Conservation (phyloP, 2,888 invertebrate genomes). For the Drosophila kokeensis region DNA sequence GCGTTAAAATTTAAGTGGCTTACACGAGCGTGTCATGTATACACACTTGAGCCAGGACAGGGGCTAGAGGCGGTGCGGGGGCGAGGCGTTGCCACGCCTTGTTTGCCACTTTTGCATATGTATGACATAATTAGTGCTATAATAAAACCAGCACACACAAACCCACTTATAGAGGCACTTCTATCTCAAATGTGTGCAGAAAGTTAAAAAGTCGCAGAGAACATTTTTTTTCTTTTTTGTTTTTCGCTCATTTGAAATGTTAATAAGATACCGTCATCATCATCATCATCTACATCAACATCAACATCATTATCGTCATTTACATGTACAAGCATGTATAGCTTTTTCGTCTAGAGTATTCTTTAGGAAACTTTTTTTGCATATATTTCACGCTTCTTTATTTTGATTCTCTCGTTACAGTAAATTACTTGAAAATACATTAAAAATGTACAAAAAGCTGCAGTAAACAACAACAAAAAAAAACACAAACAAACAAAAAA, state of each 20-base stretch:
- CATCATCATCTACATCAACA: slow-evolving; percentile 7
- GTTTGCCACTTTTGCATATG: slow-evolving; percentile 79
- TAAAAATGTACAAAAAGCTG: slow-evolving; percentile 67
- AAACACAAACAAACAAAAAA: slow-evolving; percentile 15
- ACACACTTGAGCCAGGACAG: slow-evolving; percentile 51
- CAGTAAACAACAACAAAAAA: slow-evolving; percentile 29
- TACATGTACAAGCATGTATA: slow-evolving; percentile 13
- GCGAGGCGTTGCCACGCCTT: slow-evolving; percentile 36
- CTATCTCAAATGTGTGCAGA: slow-evolving; percentile 44
- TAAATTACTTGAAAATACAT: slow-evolving; percentile 73
- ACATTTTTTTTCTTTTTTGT: slow-evolving; percentile 16
- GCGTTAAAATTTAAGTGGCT: slow-evolving; percentile 77
- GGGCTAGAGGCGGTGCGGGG: background rate
- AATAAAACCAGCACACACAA: slow-evolving; percentile 58
- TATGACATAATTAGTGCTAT: slow-evolving; percentile 79
- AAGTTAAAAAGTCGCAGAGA: slow-evolving; percentile 69
- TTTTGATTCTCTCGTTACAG: slow-evolving; percentile 54
- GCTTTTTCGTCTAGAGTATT: slow-evolving; percentile 11
- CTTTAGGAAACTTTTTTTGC: slow-evolving; percentile 51
- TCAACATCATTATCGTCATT: slow-evolving; percentile 11
- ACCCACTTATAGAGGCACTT: slow-evolving; percentile 37
- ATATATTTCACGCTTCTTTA: slow-evolving; percentile 64
- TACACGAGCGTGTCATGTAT: slow-evolving; percentile 70
- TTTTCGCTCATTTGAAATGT: slow-evolving; percentile 70
- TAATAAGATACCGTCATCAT: slow-evolving; percentile 55